A percentile compares a stretch with the other conserved stretches of the same genome.
Evolutionary conservation across 2,888 invertebrate species (phyloP).

Genomic region (Timema cristinae): DNA sequence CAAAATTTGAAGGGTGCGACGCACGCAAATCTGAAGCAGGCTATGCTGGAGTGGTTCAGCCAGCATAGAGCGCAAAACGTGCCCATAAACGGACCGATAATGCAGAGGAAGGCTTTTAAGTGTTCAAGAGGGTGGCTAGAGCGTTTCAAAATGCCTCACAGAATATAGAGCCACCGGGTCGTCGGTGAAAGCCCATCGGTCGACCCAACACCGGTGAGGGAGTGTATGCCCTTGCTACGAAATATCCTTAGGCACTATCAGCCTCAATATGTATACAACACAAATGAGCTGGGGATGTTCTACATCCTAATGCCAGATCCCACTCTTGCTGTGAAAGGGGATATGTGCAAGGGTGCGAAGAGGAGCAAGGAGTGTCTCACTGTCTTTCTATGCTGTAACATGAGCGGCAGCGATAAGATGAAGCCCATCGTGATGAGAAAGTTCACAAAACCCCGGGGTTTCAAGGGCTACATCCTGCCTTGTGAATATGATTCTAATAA

Average conservation of each 20-base stretch:
- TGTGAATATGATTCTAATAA: not conserved
- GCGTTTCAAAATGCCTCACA: not conserved
- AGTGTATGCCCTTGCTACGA: too few species aligned
- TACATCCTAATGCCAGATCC: not conserved
- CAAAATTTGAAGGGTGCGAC: not conserved
- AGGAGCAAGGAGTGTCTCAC: not conserved
- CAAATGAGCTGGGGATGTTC: conserved; percentile 5
- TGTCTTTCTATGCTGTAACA: not conserved
- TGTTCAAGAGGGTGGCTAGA: not conserved
- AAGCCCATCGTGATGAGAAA: too few species aligned
- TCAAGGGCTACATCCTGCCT: too few species aligned
- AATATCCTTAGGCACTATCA: too few species aligned
- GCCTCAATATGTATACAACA: not conserved
- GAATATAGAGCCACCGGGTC: not conserved
- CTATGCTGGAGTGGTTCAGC: too few species aligned
- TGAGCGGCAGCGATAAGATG: too few species aligned
- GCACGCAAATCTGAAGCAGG: not conserved
- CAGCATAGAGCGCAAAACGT: not conserved
- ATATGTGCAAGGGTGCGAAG: not conserved
- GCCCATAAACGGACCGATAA: not conserved
- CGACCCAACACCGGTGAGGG: not conserved
- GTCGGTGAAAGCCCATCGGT: not conserved
- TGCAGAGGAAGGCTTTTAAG: not conserved
- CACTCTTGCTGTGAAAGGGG: not conserved
- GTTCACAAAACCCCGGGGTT: too few species aligned